Evolutionary conservation across 2,113 vertebrate species (phyloP).

Genomic region (Calyptommatus sinebrachiatus): DNA sequence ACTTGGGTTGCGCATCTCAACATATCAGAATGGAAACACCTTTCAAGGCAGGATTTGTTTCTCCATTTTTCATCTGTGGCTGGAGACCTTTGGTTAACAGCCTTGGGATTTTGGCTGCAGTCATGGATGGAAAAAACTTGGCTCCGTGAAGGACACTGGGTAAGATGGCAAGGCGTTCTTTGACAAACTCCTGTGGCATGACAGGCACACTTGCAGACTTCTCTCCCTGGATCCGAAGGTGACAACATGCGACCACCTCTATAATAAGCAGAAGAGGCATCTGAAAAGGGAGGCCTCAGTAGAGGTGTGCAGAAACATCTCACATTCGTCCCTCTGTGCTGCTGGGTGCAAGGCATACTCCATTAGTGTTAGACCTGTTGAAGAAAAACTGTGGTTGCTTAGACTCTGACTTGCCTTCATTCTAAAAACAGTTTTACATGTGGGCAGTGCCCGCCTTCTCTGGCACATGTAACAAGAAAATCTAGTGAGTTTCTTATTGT

Average conservation of each 20-base stretch:
- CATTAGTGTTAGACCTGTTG: background rate
- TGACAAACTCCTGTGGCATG: background rate
- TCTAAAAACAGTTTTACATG: background rate
- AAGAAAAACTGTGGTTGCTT: background rate
- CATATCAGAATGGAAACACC: background rate
- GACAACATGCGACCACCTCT: background rate
- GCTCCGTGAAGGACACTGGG: fast-evolving
- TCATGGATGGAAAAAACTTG: background rate
- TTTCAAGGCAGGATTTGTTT: background rate
- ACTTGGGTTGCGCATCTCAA: background rate
- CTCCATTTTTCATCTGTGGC: background rate
- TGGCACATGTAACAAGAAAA: background rate
- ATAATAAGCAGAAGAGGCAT: background rate
- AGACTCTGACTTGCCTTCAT: background rate
- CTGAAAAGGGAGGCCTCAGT: background rate
- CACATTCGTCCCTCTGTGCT: background rate
- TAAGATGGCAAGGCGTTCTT: no score
- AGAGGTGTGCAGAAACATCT: constrained; percentile 2
- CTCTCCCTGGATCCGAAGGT: no score
- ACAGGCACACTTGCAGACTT: background rate
- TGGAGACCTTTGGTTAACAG: background rate
- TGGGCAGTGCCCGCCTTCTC: background rate
- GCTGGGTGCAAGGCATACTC: no score
- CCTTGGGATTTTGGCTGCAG: background rate
- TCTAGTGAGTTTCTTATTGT: background rate